phyloP scores from a whole-genome alignment of 2,113 vertebrate species.

The Neodon shergylaensis region DNA sequence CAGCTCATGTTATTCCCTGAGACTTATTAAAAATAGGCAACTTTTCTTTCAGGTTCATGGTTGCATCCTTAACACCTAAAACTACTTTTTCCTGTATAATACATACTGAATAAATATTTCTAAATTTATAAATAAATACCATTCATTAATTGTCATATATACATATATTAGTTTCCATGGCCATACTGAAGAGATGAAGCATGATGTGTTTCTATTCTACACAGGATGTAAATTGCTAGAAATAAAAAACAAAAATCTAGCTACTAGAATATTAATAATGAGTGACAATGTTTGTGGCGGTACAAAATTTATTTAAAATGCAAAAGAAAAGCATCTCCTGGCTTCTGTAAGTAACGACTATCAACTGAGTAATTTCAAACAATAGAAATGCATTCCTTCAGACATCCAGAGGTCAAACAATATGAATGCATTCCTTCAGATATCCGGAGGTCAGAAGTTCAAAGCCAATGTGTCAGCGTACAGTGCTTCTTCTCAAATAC shows the following conservation, averaged over 20 bases:
- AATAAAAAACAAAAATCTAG: slow-evolving; percentile 18
- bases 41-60: background rate
- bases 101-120: background rate
- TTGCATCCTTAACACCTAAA: background rate
- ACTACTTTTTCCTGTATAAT: background rate
- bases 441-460: background rate
- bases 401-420: background rate
- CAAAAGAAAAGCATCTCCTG: background rate
- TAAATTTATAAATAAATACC: background rate
- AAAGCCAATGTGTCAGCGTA: background rate
- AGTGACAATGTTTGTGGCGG: slow-evolving; percentile 6
- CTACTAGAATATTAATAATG: background rate
- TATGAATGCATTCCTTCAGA: too few relatives aligned
- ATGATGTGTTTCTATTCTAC: background rate
- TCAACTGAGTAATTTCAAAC: background rate
- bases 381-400: background rate
- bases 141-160: background rate
- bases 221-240: background rate
- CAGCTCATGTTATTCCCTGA: background rate
- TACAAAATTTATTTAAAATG: background rate
- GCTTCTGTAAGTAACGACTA: background rate
- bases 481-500: background rate
- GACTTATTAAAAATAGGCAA: background rate
- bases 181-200: background rate
- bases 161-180: background rate